These are phyloP conservation scores for Athene noctua DNA, from an alignment of 2,113 vertebrate genomes.

Conservation along the genomic window DNA sequence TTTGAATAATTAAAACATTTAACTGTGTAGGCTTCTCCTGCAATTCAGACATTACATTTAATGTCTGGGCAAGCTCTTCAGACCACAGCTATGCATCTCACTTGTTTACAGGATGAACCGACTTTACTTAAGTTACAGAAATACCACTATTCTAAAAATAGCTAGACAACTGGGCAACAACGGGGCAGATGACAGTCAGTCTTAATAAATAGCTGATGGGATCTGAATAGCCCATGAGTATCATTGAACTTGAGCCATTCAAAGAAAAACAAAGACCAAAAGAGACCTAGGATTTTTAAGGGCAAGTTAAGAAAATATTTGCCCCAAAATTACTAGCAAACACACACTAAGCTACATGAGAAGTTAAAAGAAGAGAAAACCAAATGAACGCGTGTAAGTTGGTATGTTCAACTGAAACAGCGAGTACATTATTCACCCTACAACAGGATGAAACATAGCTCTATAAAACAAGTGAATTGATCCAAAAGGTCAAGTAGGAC, in stretches of 20 bases:
- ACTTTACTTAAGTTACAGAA: neutral
- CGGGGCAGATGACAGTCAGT: constrained; percentile 8
- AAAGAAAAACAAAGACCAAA: neutral
- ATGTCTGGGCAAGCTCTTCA: neutral
- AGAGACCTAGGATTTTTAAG: neutral
- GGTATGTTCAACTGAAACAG: neutral
- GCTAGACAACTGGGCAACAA: constrained; percentile 10
- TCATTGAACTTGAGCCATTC: neutral
- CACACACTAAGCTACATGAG: neutral
- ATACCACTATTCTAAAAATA: constrained; percentile 13
- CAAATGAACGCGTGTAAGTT: neutral
- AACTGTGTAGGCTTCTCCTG: neutral
- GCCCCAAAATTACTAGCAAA: neutral
- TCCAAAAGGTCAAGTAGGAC: neutral
- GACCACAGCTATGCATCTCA: neutral
- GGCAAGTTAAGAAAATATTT: neutral
- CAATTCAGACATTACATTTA: neutral
- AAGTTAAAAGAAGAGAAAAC: neutral
- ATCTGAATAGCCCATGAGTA: neutral
- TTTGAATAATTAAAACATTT: neutral
- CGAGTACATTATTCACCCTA: neutral
- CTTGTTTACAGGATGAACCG: constrained; percentile 21
- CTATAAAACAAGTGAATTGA: neutral
- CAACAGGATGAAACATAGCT: neutral
- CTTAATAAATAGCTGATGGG: neutral